Base-by-base conservation (phyloP, 35 echinoderm and acorn worm species). In the Holothuria glaberrima region DNA sequence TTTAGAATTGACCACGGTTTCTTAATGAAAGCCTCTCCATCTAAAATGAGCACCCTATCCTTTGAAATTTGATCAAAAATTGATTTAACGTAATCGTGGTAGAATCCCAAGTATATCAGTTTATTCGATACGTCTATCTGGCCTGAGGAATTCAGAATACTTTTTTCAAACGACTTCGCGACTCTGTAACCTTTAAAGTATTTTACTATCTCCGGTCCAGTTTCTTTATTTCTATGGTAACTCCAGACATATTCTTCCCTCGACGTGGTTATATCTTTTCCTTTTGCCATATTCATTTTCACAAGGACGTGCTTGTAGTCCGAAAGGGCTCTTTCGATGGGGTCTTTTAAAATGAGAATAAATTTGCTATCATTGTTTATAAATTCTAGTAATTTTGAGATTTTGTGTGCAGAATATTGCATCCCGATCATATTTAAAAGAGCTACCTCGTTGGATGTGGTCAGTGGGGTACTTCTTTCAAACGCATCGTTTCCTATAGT, bases 311-410 rank as follows among this genome's bases (percentile, higher is more conserved):
- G 84, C 17, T 17, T 28, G 24, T 87, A 87, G 32, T 87, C 84
- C 17, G 84, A 87, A 35, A 87, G 41, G 9, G 84, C 84, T 50
- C 84, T 87, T 22, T 67, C 32, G 19, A 24, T 19, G 9, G 84
- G 84, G 20, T 87, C 84, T 36, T 58, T 87, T 28, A 87, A 14
- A 87, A 87, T 87, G 22, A 87, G 31, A 64, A 87, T 70, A 35
- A 68, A 66, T 27, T 87, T 68, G 0, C 29, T 4, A 58, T 83
- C 27, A n/a, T 83, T 54, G 24, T 16, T 34, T 33, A 30, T n/a
- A 67, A n/a, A 45, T 26, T 87, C n/a, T 58, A 87, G 14, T 33
- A 87, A 30, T 24, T 64, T 24, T 10, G 65, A 66, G 9, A 68
- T 68, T 12, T 87, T 87, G 21, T 87, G 41, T 13, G 65, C n/a